Evolutionary conservation across 2,113 vertebrate species (phyloP).

Genomic region (Apistogramma diplotaenia): DNA sequence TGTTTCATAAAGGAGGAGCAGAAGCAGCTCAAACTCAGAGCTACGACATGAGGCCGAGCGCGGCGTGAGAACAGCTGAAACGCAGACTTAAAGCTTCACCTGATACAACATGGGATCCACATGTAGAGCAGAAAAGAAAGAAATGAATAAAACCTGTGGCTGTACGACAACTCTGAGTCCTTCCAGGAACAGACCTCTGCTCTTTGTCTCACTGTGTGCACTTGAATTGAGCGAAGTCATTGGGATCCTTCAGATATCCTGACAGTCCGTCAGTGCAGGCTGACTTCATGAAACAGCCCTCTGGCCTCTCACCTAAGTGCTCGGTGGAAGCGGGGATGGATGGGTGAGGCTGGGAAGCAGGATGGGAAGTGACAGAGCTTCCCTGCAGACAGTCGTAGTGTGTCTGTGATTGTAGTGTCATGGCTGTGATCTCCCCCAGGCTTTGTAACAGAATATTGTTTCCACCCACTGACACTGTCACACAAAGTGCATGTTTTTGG

Average conservation of each 20-base stretch:
- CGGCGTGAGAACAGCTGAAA: not conserved
- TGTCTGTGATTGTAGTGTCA: not conserved
- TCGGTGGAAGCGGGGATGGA: not conserved
- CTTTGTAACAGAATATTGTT: slow-evolving; percentile 19
- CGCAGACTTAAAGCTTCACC: not conserved
- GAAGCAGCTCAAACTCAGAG: not conserved
- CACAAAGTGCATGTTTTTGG: slow-evolving; percentile 55
- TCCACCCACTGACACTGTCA: slow-evolving; percentile 18
- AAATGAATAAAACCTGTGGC: too few species aligned
- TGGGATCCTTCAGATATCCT: fast-evolving
- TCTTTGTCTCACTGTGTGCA: too few species aligned
- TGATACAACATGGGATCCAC: too few species aligned
- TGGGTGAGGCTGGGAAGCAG: not conserved
- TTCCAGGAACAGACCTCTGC: too few species aligned
- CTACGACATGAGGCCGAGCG: too few species aligned
- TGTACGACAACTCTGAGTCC: too few species aligned
- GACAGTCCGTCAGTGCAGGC: not conserved
- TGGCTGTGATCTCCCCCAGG: not conserved
- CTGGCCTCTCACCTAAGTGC: not conserved
- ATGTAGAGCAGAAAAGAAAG: too few species aligned
- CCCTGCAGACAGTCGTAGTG: not conserved
- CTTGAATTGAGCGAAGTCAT: too few species aligned
- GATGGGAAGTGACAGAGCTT: not conserved
- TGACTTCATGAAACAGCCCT: not conserved
- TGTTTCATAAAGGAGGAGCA: not conserved